phyloP scores from a whole-genome alignment of 2,888 invertebrate genomes.

The Stenichneumon culpator region DNA sequence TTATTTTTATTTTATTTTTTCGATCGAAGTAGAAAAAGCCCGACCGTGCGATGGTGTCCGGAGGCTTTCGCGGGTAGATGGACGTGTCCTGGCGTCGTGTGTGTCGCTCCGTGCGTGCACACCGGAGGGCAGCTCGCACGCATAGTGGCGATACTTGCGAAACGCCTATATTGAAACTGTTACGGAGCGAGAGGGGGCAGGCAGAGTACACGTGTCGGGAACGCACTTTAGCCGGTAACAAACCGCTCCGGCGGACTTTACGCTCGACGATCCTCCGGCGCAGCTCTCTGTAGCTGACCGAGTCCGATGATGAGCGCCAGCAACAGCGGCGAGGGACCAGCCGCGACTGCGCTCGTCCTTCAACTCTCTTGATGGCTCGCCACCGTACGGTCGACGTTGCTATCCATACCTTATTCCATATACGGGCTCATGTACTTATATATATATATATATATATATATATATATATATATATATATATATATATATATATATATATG shows the following conservation, averaged over 20 bases:
- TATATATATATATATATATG: background rate
- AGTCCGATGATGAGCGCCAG: slow-evolving; percentile 38
- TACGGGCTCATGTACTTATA: background rate
- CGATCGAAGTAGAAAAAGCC: background rate
- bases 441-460: background rate
- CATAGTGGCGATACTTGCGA: slow-evolving; percentile 4
- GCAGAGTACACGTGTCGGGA: slow-evolving; percentile 47
- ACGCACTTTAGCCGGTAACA: slow-evolving; percentile 56
- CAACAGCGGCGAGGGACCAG: slow-evolving; percentile 1
- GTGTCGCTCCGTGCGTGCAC: background rate
- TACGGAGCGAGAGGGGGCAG: background rate
- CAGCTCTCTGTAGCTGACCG: slow-evolving; percentile 23
- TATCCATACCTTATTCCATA: slow-evolving; percentile 2
- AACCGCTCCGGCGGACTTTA: slow-evolving; percentile 59
- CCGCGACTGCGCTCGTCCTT: slow-evolving; percentile 47
- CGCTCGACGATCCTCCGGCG: slow-evolving; percentile 57
- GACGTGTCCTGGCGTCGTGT: background rate
- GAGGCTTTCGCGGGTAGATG: slow-evolving; percentile 41
- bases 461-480: background rate
- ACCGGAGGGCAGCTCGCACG: background rate
- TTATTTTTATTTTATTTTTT: slow-evolving; percentile 25
- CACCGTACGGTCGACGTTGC: background rate
- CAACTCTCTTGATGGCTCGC: slow-evolving; percentile 10
- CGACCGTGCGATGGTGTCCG: background rate
- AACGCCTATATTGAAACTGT: slow-evolving; percentile 27